Percentiles rank a stretch among this genome's conserved stretches.
phyloP scores from a whole-genome alignment of 1,140 invertebrate genomes.

The Macrobrachium nipponense region DNA sequence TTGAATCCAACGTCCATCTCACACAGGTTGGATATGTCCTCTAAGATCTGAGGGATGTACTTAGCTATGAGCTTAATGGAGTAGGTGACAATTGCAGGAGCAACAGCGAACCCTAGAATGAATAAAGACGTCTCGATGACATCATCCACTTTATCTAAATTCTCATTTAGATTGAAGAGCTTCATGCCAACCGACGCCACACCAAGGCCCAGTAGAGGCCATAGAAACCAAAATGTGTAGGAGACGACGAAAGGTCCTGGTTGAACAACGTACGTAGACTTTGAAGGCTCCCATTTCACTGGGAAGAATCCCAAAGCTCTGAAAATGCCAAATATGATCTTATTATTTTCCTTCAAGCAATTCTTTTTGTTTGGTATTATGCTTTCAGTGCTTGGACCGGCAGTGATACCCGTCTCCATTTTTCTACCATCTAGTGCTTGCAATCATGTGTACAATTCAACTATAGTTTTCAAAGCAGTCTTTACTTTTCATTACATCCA shows the following conservation, averaged over 20 bases:
- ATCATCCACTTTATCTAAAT: background rate
- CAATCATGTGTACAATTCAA: no score
- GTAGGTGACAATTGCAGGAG: slow-evolving; percentile 16
- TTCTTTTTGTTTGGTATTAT: background rate
- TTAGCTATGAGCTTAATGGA: background rate
- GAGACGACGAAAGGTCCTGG: background rate
- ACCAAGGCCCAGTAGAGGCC: background rate
- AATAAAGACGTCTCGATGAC: background rate
- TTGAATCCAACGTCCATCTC: background rate
- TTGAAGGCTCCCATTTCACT: background rate
- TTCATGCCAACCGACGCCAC: background rate
- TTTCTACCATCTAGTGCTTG: no score
- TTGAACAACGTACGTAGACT: background rate
- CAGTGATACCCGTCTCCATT: no score
- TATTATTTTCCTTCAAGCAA: background rate
- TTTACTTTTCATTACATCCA: no score
- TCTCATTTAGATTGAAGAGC: background rate
- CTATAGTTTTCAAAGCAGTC: no score
- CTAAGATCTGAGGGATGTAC: background rate
- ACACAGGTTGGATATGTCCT: background rate
- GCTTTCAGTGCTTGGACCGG: no score
- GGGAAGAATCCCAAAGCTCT: background rate
- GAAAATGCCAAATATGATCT: background rate
- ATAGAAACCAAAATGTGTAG: slow-evolving; percentile 6
- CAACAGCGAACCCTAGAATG: slow-evolving; percentile 2